Evolutionary conservation across 2,113 vertebrate genomes (phyloP).

Genomic region (Callipepla californica): DNA sequence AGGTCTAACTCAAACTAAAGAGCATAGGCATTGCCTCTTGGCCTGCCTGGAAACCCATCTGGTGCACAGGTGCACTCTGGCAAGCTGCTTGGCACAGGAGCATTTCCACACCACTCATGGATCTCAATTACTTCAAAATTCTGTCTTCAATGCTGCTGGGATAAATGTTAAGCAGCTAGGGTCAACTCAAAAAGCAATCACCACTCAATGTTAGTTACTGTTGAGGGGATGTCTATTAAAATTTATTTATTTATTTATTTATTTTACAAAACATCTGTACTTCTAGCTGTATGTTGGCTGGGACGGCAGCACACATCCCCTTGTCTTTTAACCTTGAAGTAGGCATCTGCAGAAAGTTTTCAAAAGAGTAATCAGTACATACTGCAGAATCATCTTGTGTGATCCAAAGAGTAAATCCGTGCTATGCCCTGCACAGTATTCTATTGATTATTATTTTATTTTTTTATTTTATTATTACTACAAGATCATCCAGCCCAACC

Average conservation of each 20-base stretch:
- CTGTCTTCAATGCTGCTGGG: not conserved
- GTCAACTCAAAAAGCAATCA: not conserved
- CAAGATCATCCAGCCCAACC: no score
- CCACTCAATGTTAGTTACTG: not conserved
- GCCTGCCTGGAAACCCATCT: not conserved
- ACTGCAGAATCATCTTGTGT: not conserved
- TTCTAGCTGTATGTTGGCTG: not conserved
- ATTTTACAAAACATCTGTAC: fast-evolving
- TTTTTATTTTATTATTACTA: not conserved
- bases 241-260: not conserved
- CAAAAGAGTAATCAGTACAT: not conserved
- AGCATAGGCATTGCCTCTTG: fast-evolving
- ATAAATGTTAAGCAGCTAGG: not conserved
- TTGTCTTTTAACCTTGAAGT: not conserved
- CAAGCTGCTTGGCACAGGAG: not conserved
- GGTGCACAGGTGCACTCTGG: fast-evolving
- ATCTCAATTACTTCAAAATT: not conserved
- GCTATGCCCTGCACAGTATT: not conserved
- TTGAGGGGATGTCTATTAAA: not conserved
- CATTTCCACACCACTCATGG: not conserved
- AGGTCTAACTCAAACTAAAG: not conserved
- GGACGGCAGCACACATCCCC: not conserved
- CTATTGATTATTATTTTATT: not conserved
- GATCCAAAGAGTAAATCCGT: not conserved
- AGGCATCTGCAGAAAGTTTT: not conserved